Evolutionary conservation across 2,888 invertebrate genomes (phyloP).

Genomic region (Sarcophaga variegata): DNA sequence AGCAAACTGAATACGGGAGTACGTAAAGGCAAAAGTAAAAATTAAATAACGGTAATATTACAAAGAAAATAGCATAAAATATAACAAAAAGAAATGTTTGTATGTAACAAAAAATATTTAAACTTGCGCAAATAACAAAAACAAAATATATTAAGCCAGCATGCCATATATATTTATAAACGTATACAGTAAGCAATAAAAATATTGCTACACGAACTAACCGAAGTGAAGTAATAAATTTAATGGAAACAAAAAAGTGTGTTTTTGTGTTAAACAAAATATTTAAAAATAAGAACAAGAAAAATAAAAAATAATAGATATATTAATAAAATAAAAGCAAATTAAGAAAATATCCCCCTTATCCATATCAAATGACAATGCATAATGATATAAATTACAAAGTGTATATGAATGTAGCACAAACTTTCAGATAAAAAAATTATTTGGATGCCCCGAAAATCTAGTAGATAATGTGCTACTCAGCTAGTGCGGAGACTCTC

Average conservation of each 20-base stretch:
- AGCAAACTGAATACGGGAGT: slow-evolving; percentile 45
- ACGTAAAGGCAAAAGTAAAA: slow-evolving; percentile 62
- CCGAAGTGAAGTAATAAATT: neutral
- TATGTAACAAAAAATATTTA: slow-evolving; percentile 28
- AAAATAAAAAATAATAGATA: too few species aligned
- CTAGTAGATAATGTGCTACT: too few species aligned
- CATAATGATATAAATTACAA: too few species aligned
- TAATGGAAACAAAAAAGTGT: neutral
- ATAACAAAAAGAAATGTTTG: neutral
- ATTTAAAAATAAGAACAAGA: neutral
- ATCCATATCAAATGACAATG: too few species aligned
- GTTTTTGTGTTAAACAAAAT: neutral
- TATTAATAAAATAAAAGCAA: too few species aligned
- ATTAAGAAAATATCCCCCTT: too few species aligned
- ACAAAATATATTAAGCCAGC: slow-evolving; percentile 35
- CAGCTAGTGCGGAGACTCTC: too few species aligned
- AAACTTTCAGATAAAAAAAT: too few species aligned
- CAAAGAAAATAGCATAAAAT: neutral
- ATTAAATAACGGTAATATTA: neutral
- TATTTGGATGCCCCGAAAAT: too few species aligned
- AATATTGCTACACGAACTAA: neutral
- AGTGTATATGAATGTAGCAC: too few species aligned
- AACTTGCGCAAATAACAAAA: slow-evolving; percentile 62
- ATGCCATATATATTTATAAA: neutral
- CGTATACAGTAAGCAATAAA: slow-evolving; percentile 39